Conservation (phyloP, 2,797 vertebrate genomes). For the Semotilus atromaculatus region DNA sequence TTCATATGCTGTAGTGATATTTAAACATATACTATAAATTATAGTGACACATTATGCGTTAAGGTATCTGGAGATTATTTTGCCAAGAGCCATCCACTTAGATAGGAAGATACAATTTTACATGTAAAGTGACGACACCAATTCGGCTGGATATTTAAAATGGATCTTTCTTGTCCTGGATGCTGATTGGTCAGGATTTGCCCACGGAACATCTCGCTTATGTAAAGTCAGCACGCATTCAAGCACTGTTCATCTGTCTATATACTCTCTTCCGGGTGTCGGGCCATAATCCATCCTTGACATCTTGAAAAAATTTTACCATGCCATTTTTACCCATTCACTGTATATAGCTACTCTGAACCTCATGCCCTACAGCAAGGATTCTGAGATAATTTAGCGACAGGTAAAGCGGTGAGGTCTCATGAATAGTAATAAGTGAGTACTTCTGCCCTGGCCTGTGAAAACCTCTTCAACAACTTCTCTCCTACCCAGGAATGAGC, state of each 20-base stretch:
- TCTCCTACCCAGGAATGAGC: neutral
- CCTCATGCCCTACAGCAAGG: neutral
- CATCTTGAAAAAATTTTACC: slow-evolving; percentile 16
- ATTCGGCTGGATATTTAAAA: neutral
- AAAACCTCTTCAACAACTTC: slow-evolving; percentile 23
- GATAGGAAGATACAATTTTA: neutral
- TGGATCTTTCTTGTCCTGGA: neutral
- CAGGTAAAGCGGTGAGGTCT: neutral
- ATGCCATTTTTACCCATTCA: neutral
- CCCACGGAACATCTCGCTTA: neutral
- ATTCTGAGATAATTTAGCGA: slow-evolving; percentile 1
- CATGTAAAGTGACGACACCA: too few relatives aligned
- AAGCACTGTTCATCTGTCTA: neutral
- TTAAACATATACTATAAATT: neutral
- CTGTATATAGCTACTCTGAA: neutral
- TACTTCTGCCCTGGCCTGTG: slow-evolving; percentile 15
- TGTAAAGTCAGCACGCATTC: neutral
- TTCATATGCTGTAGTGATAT: slow-evolving; percentile 3
- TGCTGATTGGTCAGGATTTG: neutral
- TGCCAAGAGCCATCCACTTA: neutral
- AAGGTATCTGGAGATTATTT: neutral
- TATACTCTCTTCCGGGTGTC: neutral
- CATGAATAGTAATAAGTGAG: slow-evolving; percentile 1
- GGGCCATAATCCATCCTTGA: slow-evolving; percentile 4
- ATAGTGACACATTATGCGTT: neutral